Base-by-base conservation (phyloP, 2,888 invertebrate species). In the Sphecodes monilicornis region DNA sequence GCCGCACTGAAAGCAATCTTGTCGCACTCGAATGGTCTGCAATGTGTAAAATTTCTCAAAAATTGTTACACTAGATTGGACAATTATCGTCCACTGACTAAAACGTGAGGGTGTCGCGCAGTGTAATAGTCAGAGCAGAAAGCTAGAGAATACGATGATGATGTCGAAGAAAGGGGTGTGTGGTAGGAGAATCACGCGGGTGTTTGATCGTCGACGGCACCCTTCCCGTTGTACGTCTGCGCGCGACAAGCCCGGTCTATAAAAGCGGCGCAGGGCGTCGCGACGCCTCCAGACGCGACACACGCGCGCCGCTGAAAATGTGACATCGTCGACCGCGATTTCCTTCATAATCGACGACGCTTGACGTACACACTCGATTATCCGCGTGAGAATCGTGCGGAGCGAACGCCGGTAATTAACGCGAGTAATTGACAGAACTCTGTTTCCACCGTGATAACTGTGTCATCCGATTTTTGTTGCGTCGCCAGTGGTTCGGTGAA, bases 241-340 rank as follows among this genome's bases (percentile, higher is more conserved):
- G 94, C 93, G 90, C 73, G 87, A 57, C 80, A 82, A 29, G 78
- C 82, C 87, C 89, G 85, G 87, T 90, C 91, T 93, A 93, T 94
- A 94, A 91, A 93, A 93, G 91, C 91, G 88, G 85, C 87, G 90
- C 90, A 80, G 90, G 91, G 91, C 93, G 92, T 92, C 92, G 90
- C 91, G 92, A 88, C 91, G 93, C 90, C 90, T 93, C 91, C 93
- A 94, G 93, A 93, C 93, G 93, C 92, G 92, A 91, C 88, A 90
- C 86, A 91, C 93, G 93, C 92, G 92, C 89, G 87, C 83, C 86
- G 81, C 89, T 91, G 92, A 92, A 93, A 92, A 93, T 93, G 92
- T 92, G 86, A 93, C 79, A 76, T 70, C 81, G 36, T 69, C 68
- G 68, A n/a, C 13, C 32, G 22, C 46, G 50, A 46, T 57, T 60